phyloP scores from a whole-genome alignment of 2,888 invertebrate genomes.

The Tridacna crocea region DNA sequence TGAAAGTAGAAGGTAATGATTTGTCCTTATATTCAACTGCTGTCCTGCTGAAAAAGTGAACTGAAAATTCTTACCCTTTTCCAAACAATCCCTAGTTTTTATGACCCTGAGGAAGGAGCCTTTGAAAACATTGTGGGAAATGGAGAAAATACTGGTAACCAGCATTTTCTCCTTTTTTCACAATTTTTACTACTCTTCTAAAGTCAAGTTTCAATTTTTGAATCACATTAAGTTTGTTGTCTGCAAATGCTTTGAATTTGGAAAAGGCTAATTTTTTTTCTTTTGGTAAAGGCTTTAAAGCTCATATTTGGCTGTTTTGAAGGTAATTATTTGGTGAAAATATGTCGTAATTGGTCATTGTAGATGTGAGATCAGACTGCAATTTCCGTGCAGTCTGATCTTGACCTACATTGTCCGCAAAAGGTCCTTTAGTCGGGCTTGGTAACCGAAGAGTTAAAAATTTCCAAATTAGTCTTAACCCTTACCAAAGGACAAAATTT shows the following conservation, averaged over 20 bases:
- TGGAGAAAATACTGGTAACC: background rate
- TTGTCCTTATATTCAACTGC: background rate
- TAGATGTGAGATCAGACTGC: too few relatives aligned
- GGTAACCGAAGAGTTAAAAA: too few relatives aligned
- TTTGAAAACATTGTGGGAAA: background rate
- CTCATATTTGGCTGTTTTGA: too few relatives aligned
- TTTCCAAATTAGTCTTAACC: too few relatives aligned
- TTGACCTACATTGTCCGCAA: too few relatives aligned
- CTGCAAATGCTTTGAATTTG: background rate
- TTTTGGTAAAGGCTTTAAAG: background rate
- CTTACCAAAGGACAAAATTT: too few relatives aligned
- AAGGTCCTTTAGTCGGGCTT: too few relatives aligned
- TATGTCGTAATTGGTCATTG: too few relatives aligned
- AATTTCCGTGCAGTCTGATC: too few relatives aligned
- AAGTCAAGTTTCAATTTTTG: background rate
- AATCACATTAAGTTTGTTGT: background rate
- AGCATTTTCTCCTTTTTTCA: background rate
- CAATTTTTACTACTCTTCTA: background rate
- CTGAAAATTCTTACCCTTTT: too few relatives aligned
- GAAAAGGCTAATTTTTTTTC: background rate
- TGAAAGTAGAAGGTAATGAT: slow-evolving; percentile 77
- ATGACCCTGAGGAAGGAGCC: background rate
- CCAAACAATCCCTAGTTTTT: background rate
- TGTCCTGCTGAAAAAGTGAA: too few relatives aligned
- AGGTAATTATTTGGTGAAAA: too few relatives aligned